Base-by-base conservation (phyloP, 1,140 invertebrate species). In the Linepithema humile region DNA sequence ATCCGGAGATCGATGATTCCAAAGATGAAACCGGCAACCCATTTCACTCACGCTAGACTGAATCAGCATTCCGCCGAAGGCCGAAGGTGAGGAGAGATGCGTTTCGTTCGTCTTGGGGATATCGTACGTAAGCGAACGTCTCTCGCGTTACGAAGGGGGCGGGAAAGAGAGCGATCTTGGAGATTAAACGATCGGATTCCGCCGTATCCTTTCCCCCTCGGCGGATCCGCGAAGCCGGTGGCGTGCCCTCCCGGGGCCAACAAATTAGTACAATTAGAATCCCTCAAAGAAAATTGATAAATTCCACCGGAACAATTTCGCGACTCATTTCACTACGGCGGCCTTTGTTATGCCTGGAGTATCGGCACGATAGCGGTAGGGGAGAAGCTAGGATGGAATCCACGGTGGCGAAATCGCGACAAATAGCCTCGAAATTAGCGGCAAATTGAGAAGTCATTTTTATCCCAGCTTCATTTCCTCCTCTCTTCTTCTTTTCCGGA, bases 231-330 rank as follows among this genome's bases (percentile, higher is more conserved):
- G 88, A 85, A 86, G 82, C 82, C 82, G 64, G 60, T 73, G 80
- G 73, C 83, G 83, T 45, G 77, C 83, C 84, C 69, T 82, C 32
- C 60, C 90, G 91, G 91, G 91, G 92, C 91, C 93, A 93, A 94
- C 94, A 94, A 94, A 94, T 94, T 94, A 94, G 93, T 94, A 93
- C 93, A 94, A 94, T 94, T 94, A 94, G 92, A 94, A 92, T 92
- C 91, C 92, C 91, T 93, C 93, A 94, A 94, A 94, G 93, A 94
- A 94, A 94, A 94, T 94, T 94, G 94, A 94, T 94, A 94, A 94
- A 94, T 94, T 94, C 93, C 94, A 91, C 90, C 82, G 92, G 92
- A 93, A 94, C 94, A 94, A 94, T 94, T 94, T 94, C 93, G 89
- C 93, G 93, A 94, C 91, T 94, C 94, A 94, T 94, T 94, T 94